Percentiles rank a stretch among this genome's conserved stretches.
Evolutionary conservation across 2,797 vertebrate species (phyloP).

Genomic region (Coluber constrictor): DNA sequence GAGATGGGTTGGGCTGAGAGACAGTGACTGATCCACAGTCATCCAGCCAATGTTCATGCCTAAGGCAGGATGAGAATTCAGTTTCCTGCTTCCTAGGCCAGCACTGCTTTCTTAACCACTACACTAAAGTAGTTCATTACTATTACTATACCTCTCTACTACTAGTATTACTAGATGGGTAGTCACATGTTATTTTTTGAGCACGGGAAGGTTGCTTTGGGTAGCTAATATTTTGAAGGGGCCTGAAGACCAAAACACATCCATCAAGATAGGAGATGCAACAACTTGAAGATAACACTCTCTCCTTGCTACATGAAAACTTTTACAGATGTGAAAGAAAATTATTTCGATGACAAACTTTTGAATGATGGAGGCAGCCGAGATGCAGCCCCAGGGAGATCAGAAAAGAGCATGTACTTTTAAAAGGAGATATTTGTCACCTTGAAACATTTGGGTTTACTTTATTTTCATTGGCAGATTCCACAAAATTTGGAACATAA

Average conservation of each 20-base stretch:
- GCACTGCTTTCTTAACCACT: background rate
- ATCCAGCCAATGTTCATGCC: background rate
- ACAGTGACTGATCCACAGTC: background rate
- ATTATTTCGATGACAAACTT: background rate
- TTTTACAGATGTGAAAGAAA: background rate
- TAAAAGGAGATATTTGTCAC: slow-evolving; percentile 35
- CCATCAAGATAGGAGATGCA: background rate
- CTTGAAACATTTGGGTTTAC: slow-evolving; percentile 40
- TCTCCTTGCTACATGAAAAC: background rate
- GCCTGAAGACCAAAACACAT: background rate
- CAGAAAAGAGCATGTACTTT: slow-evolving; percentile 27
- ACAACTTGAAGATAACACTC: slow-evolving; percentile 5
- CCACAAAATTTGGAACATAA: background rate
- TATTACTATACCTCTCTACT: background rate
- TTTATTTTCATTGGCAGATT: slow-evolving; percentile 31
- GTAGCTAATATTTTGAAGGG: background rate
- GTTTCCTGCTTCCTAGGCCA: background rate
- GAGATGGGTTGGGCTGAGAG: background rate
- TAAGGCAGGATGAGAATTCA: background rate
- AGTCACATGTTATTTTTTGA: background rate
- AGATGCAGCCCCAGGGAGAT: background rate
- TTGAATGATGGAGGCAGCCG: slow-evolving; percentile 3
- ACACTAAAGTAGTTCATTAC: too few relatives aligned
- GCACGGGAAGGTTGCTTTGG: background rate
- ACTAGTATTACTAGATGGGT: too few relatives aligned